Base-by-base conservation (phyloP, 2,888 invertebrate species). In the Globia sparganii region DNA sequence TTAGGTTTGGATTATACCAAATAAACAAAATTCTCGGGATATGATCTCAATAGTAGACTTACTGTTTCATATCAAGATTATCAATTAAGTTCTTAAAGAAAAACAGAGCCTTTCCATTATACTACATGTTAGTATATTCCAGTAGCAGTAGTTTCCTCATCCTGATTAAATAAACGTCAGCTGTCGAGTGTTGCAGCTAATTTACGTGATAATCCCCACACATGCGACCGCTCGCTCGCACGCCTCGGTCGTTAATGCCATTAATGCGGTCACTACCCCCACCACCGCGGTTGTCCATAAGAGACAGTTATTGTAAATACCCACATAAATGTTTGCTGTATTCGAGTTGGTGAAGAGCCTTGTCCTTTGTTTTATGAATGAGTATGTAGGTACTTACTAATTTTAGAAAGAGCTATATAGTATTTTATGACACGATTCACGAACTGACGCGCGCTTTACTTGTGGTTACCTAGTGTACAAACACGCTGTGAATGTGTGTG, bases 81-180 rank as follows among this genome's bases (percentile, higher is more conserved):
- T 59, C 9, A 59, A 59, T 15, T 58, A 58, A 28, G 3, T 2
- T 11, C 2, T 25, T 34, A 21, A 67, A 13, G 21, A n/a, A 28
- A 53, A 28, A 49, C 28, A 71, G 8, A 79, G 28, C 25, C 40
- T 28, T 62, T 11, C 31, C 18, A 64, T 46, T 56, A 11, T 37
- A 62, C 56, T 46, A 46, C 3, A 25, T 15, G 28, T 11, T 11
- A 13, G 56, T 53, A 72, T 4, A 65, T 37, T 28, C 11, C 46
- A 53, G 31, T 28, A 4, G 18, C 34, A 67, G 6, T 21, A 58
- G 46, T 74, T 46, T 31, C 21, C 64, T 58, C 49, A 34, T 31
- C 9, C 18, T 58, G 61, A 84, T 80, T 61, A 69, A 85, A 85
- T 85, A 85, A 83, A 77, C 56, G 72, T 64, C 81, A 73, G 70